A percentile compares a stretch with the other conserved stretches of the same genome.
Conservation (phyloP, 2,113 vertebrate genomes). For the Protomyctophum bolini region DNA sequence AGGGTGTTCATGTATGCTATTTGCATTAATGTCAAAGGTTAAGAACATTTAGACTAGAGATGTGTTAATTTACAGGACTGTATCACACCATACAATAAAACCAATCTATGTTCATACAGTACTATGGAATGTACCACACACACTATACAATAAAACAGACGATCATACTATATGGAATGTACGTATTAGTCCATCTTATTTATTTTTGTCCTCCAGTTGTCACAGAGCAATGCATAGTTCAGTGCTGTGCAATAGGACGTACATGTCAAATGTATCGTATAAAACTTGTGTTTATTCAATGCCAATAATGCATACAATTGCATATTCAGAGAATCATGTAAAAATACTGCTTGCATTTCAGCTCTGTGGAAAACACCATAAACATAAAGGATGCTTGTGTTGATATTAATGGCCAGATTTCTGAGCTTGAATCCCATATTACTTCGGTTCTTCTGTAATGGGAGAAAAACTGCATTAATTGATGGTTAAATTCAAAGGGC, state of each 20-base stretch:
- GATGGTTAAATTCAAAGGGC: background rate
- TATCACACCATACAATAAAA: conserved; percentile 67
- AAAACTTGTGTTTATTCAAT: background rate
- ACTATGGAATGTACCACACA: conserved; percentile 45
- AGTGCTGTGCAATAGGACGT: background rate
- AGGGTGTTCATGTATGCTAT: conserved; percentile 15
- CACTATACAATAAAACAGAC: conserved; percentile 67
- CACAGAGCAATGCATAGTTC: background rate
- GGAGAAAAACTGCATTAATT: conserved; percentile 8
- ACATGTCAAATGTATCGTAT: background rate
- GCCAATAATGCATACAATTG: too few species aligned
- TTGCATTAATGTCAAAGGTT: conserved; percentile 40
- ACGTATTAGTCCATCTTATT: background rate
- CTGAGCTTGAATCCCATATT: background rate
- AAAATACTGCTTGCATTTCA: background rate
- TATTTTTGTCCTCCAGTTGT: conserved; percentile 9
- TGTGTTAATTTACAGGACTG: conserved; percentile 35
- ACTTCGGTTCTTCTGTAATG: conserved; percentile 52
- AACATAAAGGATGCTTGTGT: background rate
- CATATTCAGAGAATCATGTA: too few species aligned
- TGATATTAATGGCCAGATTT: background rate
- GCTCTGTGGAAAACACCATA: background rate
- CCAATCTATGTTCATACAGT: conserved; percentile 48
- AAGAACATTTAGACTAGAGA: conserved; percentile 44
- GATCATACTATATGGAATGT: conserved; percentile 43